Percentiles rank a stretch among this genome's conserved stretches.
Evolutionary conservation across 2,888 invertebrate genomes (phyloP).

Genomic region (Conistra vaccinii): DNA sequence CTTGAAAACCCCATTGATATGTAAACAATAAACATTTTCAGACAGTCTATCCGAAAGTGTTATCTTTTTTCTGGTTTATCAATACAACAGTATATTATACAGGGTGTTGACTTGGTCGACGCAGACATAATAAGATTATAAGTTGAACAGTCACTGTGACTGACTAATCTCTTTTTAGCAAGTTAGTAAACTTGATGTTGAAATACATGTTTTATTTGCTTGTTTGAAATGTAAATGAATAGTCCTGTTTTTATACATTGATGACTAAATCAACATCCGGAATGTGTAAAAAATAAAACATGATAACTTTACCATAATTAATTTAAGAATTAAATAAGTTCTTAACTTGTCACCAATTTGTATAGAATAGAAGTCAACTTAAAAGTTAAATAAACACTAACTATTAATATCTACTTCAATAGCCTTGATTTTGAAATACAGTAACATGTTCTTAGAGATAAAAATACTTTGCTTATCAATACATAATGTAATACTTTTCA

Average conservation of each 20-base stretch:
- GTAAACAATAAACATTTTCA: conserved; percentile 18
- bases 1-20: background rate
- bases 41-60: background rate
- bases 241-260: background rate
- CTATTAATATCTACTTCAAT: background rate
- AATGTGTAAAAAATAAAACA: background rate
- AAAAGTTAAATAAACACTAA: background rate
- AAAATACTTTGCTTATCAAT: conserved; percentile 34
- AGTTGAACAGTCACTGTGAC: conserved; percentile 19
- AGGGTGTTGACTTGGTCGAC: background rate
- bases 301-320: conserved; percentile 1
- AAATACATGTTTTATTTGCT: background rate
- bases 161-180: background rate
- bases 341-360: background rate
- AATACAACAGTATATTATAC: background rate
- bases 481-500: conserved; percentile 30
- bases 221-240: background rate
- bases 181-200: background rate
- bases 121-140: background rate
- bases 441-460: conserved; percentile 10
- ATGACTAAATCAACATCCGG: background rate
- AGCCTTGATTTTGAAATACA: conserved; percentile 10
- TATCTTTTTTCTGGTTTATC: background rate
- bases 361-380: background rate
- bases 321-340: background rate